These are phyloP conservation scores for Melanchra persicariae DNA, from an alignment of 2,888 invertebrate species.

Conservation along the genomic window DNA sequence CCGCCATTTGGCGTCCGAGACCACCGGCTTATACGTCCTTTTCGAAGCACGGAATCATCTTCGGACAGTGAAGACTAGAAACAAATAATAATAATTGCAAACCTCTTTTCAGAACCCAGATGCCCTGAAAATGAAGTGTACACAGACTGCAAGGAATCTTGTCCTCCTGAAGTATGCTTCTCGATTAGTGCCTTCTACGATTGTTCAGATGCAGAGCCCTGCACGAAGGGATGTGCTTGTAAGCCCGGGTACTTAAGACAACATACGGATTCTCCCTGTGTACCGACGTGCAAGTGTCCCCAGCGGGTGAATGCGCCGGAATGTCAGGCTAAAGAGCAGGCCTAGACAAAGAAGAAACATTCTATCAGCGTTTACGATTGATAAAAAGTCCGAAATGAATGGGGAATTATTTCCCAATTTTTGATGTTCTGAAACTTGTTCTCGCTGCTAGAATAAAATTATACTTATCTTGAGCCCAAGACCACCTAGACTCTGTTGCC, in stretches of 20 bases:
- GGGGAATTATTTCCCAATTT: too few relatives aligned
- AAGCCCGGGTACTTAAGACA: slow-evolving; percentile 60
- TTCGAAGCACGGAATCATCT: too few relatives aligned
- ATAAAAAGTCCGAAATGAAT: too few relatives aligned
- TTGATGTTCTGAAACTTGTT: too few relatives aligned
- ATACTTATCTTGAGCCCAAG: too few relatives aligned
- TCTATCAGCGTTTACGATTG: too few relatives aligned
- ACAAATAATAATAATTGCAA: neutral
- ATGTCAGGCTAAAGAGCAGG: slow-evolving; percentile 33
- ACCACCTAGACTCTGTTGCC: too few relatives aligned
- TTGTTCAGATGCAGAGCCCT: slow-evolving; percentile 49
- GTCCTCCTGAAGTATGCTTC: slow-evolving; percentile 69
- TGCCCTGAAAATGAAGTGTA: slow-evolving; percentile 66
- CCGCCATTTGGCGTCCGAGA: too few relatives aligned
- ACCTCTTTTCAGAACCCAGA: slow-evolving; percentile 18
- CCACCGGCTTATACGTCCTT: too few relatives aligned
- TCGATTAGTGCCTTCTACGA: slow-evolving; percentile 57
- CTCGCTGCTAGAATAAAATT: too few relatives aligned
- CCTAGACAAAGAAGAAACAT: neutral
- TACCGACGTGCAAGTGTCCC: slow-evolving; percentile 54
- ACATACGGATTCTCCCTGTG: slow-evolving; percentile 46
- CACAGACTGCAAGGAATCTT: slow-evolving; percentile 60
- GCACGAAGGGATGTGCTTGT: slow-evolving; percentile 66
- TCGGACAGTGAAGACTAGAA: too few relatives aligned
- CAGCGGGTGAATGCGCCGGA: slow-evolving; percentile 31